Percentiles rank a stretch among this genome's conserved stretches.
Evolutionary conservation across 1,140 invertebrate genomes (phyloP).

Genomic region (Paralvinella palmiformis): DNA sequence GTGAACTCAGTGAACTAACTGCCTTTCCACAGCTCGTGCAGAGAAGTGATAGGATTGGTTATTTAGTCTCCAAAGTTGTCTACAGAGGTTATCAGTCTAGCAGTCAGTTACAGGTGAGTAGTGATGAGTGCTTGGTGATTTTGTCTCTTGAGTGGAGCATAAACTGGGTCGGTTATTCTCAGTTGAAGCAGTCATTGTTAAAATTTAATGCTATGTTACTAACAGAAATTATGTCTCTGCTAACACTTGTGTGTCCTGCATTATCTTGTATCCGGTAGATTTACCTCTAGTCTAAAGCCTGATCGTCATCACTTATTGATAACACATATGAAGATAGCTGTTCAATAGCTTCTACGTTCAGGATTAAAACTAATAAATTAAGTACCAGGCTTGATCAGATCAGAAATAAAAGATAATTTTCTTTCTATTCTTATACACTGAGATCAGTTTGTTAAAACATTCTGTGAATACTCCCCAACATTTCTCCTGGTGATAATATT

Average conservation of each 20-base stretch:
- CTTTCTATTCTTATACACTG: too few relatives aligned
- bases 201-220: not conserved
- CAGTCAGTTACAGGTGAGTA: conserved; percentile 33
- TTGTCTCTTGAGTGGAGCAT: too few relatives aligned
- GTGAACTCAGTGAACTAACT: conserved; percentile 30
- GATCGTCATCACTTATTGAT: not conserved
- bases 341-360: too few relatives aligned
- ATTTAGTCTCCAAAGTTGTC: conserved; percentile 36
- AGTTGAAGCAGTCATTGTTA: not conserved
- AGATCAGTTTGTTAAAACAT: too few relatives aligned
- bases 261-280: not conserved
- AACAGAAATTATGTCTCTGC: not conserved
- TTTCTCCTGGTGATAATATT: too few relatives aligned
- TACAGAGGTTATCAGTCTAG: conserved; percentile 40
- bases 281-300: not conserved
- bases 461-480: too few relatives aligned
- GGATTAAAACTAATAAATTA: too few relatives aligned
- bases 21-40: conserved; percentile 34
- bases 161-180: too few relatives aligned
- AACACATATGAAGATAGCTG: too few relatives aligned
- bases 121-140: not conserved
- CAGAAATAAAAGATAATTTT: too few relatives aligned
- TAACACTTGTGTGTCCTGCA: not conserved
- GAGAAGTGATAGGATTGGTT: conserved; percentile 32
- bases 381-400: too few relatives aligned